Base-by-base conservation (phyloP, 1,140 invertebrate genomes). In the Euglossa dilemma region DNA sequence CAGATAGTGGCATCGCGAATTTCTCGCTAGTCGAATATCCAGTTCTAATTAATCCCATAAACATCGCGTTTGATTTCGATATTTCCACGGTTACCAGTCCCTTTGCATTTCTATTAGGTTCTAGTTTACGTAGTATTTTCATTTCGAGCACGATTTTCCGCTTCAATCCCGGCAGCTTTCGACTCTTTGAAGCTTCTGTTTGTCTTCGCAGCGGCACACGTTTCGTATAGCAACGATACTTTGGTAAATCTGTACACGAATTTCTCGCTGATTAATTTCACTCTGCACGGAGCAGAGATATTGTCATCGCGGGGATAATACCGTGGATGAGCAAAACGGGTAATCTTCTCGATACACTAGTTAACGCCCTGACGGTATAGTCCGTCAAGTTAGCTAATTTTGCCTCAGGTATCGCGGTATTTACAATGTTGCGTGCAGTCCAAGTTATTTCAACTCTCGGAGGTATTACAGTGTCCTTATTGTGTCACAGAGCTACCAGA, bases 391-490 rank as follows among this genome's bases (percentile, higher is more conserved):
- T 76, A 20, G 59, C 73, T 54, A 63, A 76, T 63, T 82, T 82
- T 28, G 69, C 73, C 64, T 59, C 67, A 67, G 54, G 25, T 69
- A 56, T 76, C 79, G 71, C 69, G 74, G 74, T 64, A 84, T 85
- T 85, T 85, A 83, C 66, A 83, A 71, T 59, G 36, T 77, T 57
- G 56, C n/a, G 61, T 59, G 54, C 54, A 66, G 47, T 67, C 63
- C 45, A 73, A 69, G 61, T 78, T 78, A 78, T 83, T 85, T 73
- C 81, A 81, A 43, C 54, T 75, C 45, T 25, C 69, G 67, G 45
- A 77, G 52, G 36, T 43, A 84, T 64, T 63, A 69, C 61, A 73
- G 20, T 43, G 11, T 57, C 71, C 74, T 85, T 83, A 85, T 83
- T 73, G 63, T 54, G 28, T 54, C 61, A 64, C 25, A 50, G 66